Percentiles rank a stretch among this genome's conserved stretches.
These are phyloP conservation scores for Mus spicilegus DNA, from an alignment of 2,113 vertebrate species.

Conservation along the genomic window DNA sequence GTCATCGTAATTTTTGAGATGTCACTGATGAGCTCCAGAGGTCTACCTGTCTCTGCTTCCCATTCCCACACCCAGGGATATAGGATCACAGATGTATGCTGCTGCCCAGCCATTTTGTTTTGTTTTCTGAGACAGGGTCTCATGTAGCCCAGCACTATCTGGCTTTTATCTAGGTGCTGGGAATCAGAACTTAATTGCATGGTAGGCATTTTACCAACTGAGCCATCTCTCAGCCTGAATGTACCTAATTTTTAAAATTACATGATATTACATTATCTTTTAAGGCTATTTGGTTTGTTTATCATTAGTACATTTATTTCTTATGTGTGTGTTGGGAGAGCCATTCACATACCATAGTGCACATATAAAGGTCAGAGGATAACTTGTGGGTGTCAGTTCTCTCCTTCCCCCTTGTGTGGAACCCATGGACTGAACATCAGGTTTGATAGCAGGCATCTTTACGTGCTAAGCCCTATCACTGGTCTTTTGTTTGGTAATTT, in stretches of 20 bases:
- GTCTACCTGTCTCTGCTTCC: not conserved
- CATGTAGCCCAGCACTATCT: not conserved
- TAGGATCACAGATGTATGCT: not conserved
- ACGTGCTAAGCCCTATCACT: not conserved
- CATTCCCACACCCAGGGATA: not conserved
- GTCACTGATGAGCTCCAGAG: not conserved
- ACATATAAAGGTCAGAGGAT: not conserved
- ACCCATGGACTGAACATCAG: not conserved
- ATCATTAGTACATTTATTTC: not conserved
- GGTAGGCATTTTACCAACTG: not conserved
- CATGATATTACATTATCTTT: not conserved
- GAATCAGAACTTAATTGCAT: not conserved
- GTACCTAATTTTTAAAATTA: not conserved
- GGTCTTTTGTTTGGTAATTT: not conserved
- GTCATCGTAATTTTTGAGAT: not conserved
- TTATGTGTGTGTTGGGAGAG: not conserved
- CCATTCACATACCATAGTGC: not conserved
- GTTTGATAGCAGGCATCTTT: not conserved
- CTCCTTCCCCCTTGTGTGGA: not conserved
- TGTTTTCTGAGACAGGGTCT: not conserved
- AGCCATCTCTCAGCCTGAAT: not conserved
- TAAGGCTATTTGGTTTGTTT: not conserved
- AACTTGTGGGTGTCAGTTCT: not conserved
- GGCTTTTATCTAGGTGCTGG: not conserved
- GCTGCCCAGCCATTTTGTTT: not conserved